phyloP scores from a whole-genome alignment of 2,888 invertebrate species.

The Apamea anceps region DNA sequence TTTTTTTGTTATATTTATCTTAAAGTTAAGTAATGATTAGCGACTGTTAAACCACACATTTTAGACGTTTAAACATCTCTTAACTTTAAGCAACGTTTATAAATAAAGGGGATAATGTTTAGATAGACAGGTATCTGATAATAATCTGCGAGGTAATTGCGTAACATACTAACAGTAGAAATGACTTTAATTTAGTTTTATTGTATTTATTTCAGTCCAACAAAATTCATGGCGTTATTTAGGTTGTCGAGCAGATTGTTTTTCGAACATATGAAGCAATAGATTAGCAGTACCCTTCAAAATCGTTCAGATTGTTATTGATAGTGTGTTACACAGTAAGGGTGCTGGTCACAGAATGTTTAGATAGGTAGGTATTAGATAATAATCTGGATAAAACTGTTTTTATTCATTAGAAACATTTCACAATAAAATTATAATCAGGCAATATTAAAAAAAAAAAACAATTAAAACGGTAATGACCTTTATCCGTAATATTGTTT shows the following conservation, averaged over 20 bases:
- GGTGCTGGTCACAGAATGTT: not conserved
- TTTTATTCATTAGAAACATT: not conserved
- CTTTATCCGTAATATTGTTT: slow-evolving; percentile 1
- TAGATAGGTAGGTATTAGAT: not conserved
- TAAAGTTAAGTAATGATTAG: not conserved
- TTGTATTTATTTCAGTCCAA: too few species aligned
- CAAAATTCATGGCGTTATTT: too few species aligned
- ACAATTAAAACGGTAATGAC: not conserved
- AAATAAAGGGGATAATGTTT: not conserved
- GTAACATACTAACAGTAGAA: not conserved
- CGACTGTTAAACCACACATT: not conserved
- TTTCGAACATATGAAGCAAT: not conserved
- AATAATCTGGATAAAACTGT: not conserved
- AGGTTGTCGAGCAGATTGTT: not conserved
- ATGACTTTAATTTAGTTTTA: too few species aligned
- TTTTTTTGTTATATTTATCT: not conserved
- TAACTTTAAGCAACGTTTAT: not conserved
- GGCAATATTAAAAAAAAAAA: not conserved
- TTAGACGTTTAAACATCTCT: not conserved
- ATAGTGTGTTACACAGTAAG: too few species aligned
- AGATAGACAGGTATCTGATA: not conserved
- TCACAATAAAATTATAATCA: not conserved
- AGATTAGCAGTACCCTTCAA: too few species aligned
- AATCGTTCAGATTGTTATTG: too few species aligned
- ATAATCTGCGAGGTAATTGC: not conserved